phyloP scores from a whole-genome alignment of 2,888 invertebrate species.

The Cetonia aurata region DNA sequence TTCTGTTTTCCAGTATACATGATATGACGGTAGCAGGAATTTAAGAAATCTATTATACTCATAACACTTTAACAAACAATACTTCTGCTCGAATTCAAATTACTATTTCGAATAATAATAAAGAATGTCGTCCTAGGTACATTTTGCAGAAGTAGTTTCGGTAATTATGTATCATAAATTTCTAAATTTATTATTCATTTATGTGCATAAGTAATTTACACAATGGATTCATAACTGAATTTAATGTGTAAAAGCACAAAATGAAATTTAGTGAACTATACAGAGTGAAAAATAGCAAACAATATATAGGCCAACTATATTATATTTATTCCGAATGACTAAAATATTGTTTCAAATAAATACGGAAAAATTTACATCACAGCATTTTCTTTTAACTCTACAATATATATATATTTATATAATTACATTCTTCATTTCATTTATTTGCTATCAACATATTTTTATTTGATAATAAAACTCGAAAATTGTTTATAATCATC shows the following conservation, averaged over 20 bases:
- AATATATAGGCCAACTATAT: slow-evolving; percentile 49
- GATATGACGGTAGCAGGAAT: slow-evolving; percentile 46
- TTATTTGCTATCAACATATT: slow-evolving; percentile 41
- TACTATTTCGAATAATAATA: neutral
- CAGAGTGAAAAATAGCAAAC: slow-evolving; percentile 43
- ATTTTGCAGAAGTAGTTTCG: slow-evolving; percentile 44
- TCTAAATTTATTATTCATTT: slow-evolving; percentile 8
- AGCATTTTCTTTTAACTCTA: slow-evolving; percentile 56
- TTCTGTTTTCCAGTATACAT: slow-evolving; percentile 28
- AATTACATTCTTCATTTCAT: slow-evolving; percentile 46
- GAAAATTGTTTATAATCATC: slow-evolving; percentile 25
- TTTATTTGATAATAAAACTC: slow-evolving; percentile 41
- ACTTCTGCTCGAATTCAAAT: slow-evolving; percentile 54
- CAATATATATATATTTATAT: slow-evolving; percentile 47
- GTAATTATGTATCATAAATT: neutral
- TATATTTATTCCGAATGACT: slow-evolving; percentile 42
- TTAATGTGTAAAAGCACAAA: slow-evolving; percentile 32
- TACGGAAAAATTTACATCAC: slow-evolving; percentile 63
- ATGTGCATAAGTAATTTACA: slow-evolving; percentile 17
- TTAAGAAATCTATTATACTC: slow-evolving; percentile 56
- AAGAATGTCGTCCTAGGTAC: slow-evolving; percentile 11
- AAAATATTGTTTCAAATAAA: slow-evolving; percentile 61
- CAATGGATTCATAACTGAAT: neutral
- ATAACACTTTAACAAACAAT: slow-evolving; percentile 56
- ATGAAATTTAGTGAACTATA: slow-evolving; percentile 27